Conservation (phyloP, 2,113 vertebrate species). For the Festucalex cinctus region DNA sequence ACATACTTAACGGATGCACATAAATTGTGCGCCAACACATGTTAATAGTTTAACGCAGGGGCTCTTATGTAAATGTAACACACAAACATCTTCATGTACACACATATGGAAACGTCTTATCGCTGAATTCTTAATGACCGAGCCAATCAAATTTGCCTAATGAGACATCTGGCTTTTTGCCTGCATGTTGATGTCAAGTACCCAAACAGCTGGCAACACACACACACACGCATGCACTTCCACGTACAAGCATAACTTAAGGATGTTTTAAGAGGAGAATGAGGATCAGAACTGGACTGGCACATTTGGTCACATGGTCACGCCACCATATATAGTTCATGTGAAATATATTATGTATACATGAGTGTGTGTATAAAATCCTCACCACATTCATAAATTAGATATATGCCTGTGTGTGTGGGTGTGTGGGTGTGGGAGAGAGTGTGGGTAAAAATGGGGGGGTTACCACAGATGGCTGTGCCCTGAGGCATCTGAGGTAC, state of each 20-base stretch:
- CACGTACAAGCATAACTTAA: not conserved
- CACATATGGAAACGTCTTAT: conserved; percentile 64
- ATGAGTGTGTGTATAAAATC: conserved; percentile 55
- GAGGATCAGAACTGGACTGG: conserved; percentile 13
- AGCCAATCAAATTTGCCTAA: conserved; percentile 73
- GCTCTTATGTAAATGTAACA: conserved; percentile 52
- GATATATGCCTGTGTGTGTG: conserved; percentile 55
- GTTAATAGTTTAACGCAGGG: conserved; percentile 48
- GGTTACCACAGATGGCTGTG: conserved; percentile 66
- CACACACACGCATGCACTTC: conserved; percentile 28
- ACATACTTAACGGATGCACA: conserved; percentile 42
- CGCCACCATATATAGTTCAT: conserved; percentile 31
- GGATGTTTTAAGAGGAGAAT: not conserved
- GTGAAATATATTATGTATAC: conserved; percentile 69
- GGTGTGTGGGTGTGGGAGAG: conserved; percentile 30
- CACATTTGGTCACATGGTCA: conserved; percentile 11
- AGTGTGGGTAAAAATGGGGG: conserved; percentile 23
- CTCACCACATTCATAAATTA: conserved; percentile 63
- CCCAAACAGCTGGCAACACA: conserved; percentile 66
- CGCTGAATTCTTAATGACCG: conserved; percentile 60
- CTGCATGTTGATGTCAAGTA: conserved; percentile 64
- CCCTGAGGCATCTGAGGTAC: conserved; percentile 61
- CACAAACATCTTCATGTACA: conserved; percentile 44
- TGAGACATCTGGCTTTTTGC: conserved; percentile 71
- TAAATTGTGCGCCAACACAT: conserved; percentile 42